Evolutionary conservation across 2,888 invertebrate species (phyloP), one percentile per base, ranked within the genome.

Genomic region (Nasonovia ribisnigri): DNA sequence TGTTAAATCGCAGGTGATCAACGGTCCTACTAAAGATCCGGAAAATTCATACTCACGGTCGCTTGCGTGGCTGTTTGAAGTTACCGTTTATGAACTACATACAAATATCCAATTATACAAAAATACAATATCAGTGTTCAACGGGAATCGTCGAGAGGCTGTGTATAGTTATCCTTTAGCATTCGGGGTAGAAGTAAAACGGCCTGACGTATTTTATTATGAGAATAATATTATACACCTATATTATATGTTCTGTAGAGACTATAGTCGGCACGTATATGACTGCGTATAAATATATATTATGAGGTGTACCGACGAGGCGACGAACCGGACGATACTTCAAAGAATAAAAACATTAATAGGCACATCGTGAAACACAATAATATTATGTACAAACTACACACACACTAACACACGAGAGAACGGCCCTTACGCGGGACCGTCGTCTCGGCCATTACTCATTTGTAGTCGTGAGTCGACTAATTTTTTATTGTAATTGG

Each of bases 381-480:
- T 77, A 77, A 77, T 67, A 67, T 42, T 13, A 51, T 42, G 10
- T 48, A 84, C 36, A 29, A 24, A 43, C 46, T 8, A 54, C 43
- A 54, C 43, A 26, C 29, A 36, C 77, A 77, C 36, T 36, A 36
- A 5, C 57, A 84, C 42, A 42, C 13, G 48, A 26, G 77, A 86
- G 46, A 86, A 51, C 88, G 57, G 90, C 67, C 84, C 43, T 84
- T 89, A n/a, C 84, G 16, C 57, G 3, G 48, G 60, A 92, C 26
- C 54, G 92, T 77, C 77, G 77, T 42, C 77, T 77, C 46, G 51
- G 29, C 48, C 60, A 36, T 24, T 13, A 36, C 90, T 86, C 93
- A 90, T 90, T 90, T 86, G 93, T 90, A 89, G 89, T 93, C 89
- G 93, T 93, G 93, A 90, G 90, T 93, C 90, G 93, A 90, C 92